Conservation (phyloP, 2,113 vertebrate genomes). For the Cinclus cinclus region DNA sequence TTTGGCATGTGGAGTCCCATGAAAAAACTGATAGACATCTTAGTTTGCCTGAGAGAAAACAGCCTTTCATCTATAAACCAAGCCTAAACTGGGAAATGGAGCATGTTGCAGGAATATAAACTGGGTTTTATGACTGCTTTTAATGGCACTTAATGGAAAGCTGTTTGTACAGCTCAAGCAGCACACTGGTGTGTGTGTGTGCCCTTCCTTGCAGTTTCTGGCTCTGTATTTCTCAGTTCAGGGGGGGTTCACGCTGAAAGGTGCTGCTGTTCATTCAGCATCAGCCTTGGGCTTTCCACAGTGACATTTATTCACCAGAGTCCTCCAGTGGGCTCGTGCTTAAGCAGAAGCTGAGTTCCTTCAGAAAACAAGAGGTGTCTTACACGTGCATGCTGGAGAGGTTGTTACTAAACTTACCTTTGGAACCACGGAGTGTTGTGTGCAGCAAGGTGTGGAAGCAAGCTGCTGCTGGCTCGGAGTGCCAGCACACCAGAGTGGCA, state of each 20-base stretch:
- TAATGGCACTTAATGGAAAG: neutral
- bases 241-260: neutral
- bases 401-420: neutral
- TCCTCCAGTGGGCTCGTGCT: neutral
- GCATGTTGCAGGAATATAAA: neutral
- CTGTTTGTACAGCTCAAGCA: neutral
- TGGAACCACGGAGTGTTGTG: neutral
- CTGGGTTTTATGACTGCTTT: neutral
- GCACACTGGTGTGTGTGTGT: neutral
- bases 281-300: neutral
- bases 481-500: neutral
- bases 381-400: neutral
- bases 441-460: neutral
- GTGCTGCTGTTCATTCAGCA: neutral
- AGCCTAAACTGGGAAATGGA: neutral
- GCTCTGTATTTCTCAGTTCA: neutral
- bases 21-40: neutral
- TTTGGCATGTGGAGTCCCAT: neutral
- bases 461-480: neutral
- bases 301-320: neutral
- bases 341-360: neutral
- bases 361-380: slow-evolving; percentile 16
- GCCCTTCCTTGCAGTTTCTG: neutral
- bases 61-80: neutral
- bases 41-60: neutral